phyloP scores from a whole-genome alignment of 2,113 vertebrate species.

The Alligator mississippiensis region DNA sequence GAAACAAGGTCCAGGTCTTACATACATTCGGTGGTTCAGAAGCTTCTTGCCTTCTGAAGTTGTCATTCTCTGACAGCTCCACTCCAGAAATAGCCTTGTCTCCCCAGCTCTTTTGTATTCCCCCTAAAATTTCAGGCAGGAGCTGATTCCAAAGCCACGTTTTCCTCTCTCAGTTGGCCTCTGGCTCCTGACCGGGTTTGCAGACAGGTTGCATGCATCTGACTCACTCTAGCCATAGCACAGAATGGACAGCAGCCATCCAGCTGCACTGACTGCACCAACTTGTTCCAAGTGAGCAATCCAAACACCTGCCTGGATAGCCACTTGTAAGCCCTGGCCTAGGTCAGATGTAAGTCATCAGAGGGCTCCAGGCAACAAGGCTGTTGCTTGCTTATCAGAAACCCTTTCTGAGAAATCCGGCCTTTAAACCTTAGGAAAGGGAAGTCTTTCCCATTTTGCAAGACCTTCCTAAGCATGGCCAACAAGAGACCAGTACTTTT shows the following conservation, averaged over 20 bases:
- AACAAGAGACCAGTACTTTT: neutral
- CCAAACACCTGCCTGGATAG: neutral
- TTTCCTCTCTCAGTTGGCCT: neutral
- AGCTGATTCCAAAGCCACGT: neutral
- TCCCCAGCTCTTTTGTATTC: neutral
- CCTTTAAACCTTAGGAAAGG: neutral
- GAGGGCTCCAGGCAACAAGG: fast-evolving
- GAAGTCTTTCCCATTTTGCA: neutral
- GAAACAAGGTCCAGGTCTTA: too few species aligned
- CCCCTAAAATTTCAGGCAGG: neutral
- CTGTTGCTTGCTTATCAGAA: neutral
- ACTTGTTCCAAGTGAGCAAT: neutral
- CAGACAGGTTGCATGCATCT: neutral
- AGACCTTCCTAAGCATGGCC: neutral
- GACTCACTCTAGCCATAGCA: neutral
- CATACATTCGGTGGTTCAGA: neutral
- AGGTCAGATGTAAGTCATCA: neutral
- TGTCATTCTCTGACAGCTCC: neutral
- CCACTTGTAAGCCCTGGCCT: neutral
- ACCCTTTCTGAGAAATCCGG: neutral
- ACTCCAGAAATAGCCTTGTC: neutral
- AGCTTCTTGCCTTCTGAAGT: neutral
- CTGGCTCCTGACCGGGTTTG: neutral
- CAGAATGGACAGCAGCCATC: fast-evolving
- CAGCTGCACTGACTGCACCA: neutral